Evolutionary conservation across 53 echinoderm and acorn worm genomes (phyloP).

Genomic region (Crossaster papposus): DNA sequence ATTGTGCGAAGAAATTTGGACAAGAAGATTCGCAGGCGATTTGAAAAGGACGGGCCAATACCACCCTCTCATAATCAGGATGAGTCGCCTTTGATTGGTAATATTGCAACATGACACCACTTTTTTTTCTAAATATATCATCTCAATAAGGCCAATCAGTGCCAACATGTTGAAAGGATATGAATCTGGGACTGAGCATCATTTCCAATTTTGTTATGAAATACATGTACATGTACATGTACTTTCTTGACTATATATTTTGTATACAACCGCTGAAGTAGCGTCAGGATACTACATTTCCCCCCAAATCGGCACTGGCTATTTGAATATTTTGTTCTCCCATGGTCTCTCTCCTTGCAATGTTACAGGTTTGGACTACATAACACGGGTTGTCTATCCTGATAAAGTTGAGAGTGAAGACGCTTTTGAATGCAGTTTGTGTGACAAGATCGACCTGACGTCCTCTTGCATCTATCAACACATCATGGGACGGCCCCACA

Average conservation of each 20-base stretch:
- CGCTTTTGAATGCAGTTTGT: constrained; percentile 41
- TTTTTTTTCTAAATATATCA: background rate
- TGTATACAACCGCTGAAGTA: no score
- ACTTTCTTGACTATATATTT: no score
- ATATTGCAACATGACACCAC: background rate
- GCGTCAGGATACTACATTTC: no score
- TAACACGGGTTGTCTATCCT: constrained; percentile 37
- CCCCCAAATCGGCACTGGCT: no score
- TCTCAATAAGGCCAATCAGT: no score
- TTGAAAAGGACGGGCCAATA: background rate
- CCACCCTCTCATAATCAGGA: constrained; percentile 33
- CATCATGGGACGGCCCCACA: constrained; percentile 35
- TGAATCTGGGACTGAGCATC: no score
- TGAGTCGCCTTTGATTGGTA: constrained; percentile 36
- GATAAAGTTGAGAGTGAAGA: constrained; percentile 17
- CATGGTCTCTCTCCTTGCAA: background rate
- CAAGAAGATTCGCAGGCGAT: background rate
- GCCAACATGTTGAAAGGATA: no score
- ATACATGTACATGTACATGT: no score
- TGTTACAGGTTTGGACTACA: constrained; percentile 37
- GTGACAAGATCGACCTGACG: background rate
- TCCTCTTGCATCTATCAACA: constrained; percentile 11
- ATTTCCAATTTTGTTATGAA: no score
- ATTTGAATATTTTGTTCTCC: no score
- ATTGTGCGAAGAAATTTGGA: background rate